Base-by-base conservation (phyloP, 2,888 invertebrate species). In the Gibbula magus region DNA sequence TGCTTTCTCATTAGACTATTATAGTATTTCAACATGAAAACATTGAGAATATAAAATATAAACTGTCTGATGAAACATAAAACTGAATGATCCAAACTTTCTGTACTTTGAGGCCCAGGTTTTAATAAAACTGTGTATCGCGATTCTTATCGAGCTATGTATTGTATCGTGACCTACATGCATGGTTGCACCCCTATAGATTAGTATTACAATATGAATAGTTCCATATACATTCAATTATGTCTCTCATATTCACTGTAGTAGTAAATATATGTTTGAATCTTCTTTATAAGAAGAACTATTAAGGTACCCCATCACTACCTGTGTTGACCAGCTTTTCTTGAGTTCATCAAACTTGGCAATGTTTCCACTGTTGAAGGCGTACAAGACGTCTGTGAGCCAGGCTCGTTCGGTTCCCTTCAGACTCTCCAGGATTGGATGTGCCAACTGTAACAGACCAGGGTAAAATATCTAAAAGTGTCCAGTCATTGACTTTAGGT, bases 391-490 rank as follows among this genome's bases (percentile, higher is more conserved):
- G 83, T 97, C 96, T 10, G 93, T 91, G 22, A 94, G 94, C 99
- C 99, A 99, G 73, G 96, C 95, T 88, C 97, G 96, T 25, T 91
- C 89, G 0, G 97, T 97, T 29, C 95, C 95, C 83, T 96, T 95
- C 70, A 99, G 94, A 0, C 97, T 95, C 85, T 97, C 96, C 87
- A 99, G 93, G 79, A 99, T 96, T 0, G 98, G 97, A 94, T 99
- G 99, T 0, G 98, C 98, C 70, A 99, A 93, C 96, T 96, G 93
- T n/a, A 92, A 85, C 66, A 22, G 66, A 29, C 10, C 13, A 61
- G 22, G 1, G 10, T 1, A 1, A 10, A 10, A 8, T 7, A 35
- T 35, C 3, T 35, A 7, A 35, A 35, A 35, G 7, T 35, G n/a
- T n/a, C n/a, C n/a, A n/a, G n/a, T n/a, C n/a, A n/a, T n/a, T n/a